A percentile compares a stretch with the other conserved stretches of the same genome.
phyloP scores from a whole-genome alignment of 2,888 invertebrate species.

The Pseudolycoriella hygida region DNA sequence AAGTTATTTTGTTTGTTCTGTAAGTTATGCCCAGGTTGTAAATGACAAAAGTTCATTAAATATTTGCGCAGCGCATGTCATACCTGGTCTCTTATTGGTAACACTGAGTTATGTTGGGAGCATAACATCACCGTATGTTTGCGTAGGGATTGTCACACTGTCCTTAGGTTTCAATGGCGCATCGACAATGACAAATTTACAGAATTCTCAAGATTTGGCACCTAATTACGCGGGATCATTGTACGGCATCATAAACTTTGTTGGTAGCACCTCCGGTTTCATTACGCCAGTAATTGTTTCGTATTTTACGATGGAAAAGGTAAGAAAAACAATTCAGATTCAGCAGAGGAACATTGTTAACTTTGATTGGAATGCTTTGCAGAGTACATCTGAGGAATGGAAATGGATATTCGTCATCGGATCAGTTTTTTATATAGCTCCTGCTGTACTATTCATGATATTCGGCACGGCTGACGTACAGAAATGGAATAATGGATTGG shows the following conservation, averaged over 20 bases:
- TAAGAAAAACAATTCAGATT: slow-evolving; percentile 14
- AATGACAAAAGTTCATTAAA: background rate
- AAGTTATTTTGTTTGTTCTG: slow-evolving; percentile 49
- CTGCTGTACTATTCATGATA: slow-evolving; percentile 48
- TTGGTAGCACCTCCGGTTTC: slow-evolving; percentile 54
- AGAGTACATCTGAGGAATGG: slow-evolving; percentile 66
- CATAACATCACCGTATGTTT: slow-evolving; percentile 32
- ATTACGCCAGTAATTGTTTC: slow-evolving; percentile 38
- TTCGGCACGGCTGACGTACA: slow-evolving; percentile 56
- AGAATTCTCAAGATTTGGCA: slow-evolving; percentile 50
- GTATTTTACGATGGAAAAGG: slow-evolving; percentile 34
- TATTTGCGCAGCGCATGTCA: slow-evolving; percentile 32
- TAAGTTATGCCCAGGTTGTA: too few species aligned
- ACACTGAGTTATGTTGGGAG: slow-evolving; percentile 42
- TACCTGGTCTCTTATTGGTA: slow-evolving; percentile 36
- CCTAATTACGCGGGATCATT: slow-evolving; percentile 56
- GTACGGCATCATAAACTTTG: slow-evolving; percentile 54
- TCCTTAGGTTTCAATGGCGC: slow-evolving; percentile 49
- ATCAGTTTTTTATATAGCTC: slow-evolving; percentile 45
- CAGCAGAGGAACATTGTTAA: background rate
- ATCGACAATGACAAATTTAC: slow-evolving; percentile 40
- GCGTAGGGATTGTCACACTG: slow-evolving; percentile 44
- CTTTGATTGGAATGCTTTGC: slow-evolving; percentile 15
- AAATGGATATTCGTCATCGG: slow-evolving; percentile 55
- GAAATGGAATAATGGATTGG: slow-evolving; percentile 40